These are phyloP conservation scores for Orchestes rusci DNA, from an alignment of 2,888 invertebrate species.

Conservation along the genomic window DNA sequence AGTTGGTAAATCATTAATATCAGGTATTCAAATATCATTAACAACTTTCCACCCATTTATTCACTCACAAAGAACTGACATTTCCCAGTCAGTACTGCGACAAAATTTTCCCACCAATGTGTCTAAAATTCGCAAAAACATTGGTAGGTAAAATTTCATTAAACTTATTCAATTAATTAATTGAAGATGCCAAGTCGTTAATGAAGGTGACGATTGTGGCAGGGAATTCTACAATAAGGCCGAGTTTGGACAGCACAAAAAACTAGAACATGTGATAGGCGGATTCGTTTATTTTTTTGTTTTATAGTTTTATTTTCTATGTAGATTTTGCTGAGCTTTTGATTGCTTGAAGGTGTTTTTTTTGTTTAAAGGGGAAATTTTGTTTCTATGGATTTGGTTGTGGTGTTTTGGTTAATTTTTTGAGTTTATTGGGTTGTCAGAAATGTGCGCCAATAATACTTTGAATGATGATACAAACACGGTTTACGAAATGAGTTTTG, in stretches of 20 bases:
- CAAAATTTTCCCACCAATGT: constrained; percentile 33
- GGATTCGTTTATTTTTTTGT: constrained; percentile 1
- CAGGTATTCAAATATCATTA: constrained; percentile 31
- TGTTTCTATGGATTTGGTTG: too few relatives aligned
- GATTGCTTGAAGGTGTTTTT: too few relatives aligned
- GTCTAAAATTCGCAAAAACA: constrained; percentile 33
- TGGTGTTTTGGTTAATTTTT: constrained; percentile 3
- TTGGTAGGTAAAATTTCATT: too few relatives aligned
- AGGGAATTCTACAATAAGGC: constrained; percentile 34
- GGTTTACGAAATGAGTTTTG: too few relatives aligned
- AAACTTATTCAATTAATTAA: too few relatives aligned
- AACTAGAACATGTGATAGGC: constrained; percentile 29
- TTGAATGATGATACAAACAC: too few relatives aligned
- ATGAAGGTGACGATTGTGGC: constrained; percentile 33
- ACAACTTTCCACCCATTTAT: constrained; percentile 31
- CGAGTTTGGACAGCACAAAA: constrained; percentile 32
- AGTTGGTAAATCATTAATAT: constrained; percentile 1
- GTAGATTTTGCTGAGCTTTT: too few relatives aligned
- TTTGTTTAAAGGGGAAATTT: too few relatives aligned
- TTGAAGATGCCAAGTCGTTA: constrained; percentile 34
- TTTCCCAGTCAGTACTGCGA: constrained; percentile 36
- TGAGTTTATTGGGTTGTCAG: constrained; percentile 7
- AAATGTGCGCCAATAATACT: too few relatives aligned
- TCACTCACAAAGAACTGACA: constrained; percentile 32
- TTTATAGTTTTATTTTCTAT: too few relatives aligned